phyloP scores from a whole-genome alignment of 2,888 invertebrate genomes.

The Arge pagana region DNA sequence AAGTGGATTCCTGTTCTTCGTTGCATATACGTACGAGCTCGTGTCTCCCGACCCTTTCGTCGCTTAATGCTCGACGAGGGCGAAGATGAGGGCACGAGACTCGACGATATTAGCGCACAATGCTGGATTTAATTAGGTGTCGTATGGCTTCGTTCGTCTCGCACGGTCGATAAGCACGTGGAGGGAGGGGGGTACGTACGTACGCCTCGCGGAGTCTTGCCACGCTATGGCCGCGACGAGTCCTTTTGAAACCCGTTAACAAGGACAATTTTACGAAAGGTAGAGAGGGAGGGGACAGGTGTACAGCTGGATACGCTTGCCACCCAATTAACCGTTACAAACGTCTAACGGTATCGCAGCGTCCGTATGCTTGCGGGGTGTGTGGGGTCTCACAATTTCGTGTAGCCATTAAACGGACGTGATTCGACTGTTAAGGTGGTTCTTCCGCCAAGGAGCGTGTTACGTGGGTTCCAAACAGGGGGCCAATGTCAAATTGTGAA shows the following conservation, averaged over 20 bases:
- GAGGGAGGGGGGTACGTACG: too few relatives aligned
- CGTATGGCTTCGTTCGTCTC: conserved; percentile 24
- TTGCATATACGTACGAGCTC: neutral
- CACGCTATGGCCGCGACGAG: neutral
- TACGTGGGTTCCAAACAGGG: too few relatives aligned
- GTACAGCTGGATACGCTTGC: conserved; percentile 5
- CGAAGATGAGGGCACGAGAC: conserved; percentile 23
- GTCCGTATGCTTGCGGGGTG: neutral
- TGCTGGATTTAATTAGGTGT: conserved; percentile 37
- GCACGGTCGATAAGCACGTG: too few relatives aligned
- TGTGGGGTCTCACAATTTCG: neutral
- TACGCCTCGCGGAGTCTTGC: too few relatives aligned
- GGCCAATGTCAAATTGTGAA: too few relatives aligned
- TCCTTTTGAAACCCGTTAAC: neutral
- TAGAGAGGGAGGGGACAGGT: conserved; percentile 16
- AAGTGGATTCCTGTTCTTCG: conserved; percentile 21
- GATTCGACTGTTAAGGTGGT: too few relatives aligned
- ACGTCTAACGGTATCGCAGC: too few relatives aligned
- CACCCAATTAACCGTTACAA: conserved; percentile 10
- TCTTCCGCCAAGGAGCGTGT: too few relatives aligned
- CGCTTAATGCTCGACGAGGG: conserved; percentile 19
- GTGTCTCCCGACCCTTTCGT: conserved; percentile 13
- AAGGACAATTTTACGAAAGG: neutral
- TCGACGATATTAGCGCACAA: conserved; percentile 33
- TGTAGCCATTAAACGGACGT: too few relatives aligned